Evolutionary conservation across 2,113 vertebrate genomes (phyloP), one percentile per base, ranked within the genome.

Genomic region (Monarcha castaneiventris): DNA sequence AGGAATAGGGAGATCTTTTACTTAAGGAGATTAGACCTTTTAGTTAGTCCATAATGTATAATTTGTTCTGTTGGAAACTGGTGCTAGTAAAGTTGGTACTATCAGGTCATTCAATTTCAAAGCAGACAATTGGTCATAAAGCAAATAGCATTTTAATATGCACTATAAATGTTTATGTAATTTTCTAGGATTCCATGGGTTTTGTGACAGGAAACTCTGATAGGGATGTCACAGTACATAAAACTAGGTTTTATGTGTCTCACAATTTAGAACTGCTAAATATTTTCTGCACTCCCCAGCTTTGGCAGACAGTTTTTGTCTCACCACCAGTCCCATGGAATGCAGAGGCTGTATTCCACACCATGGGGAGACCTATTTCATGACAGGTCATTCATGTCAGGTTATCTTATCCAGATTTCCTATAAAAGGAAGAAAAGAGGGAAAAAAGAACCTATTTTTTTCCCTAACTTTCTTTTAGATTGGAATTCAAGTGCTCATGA

Each of bases 381-480:
- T 44, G 4, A 23, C 15, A 69, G 3, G 8, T 62, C 26, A 18
- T 56, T 74, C 37, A 18, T 23, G 7, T 46, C 29, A 39, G 16
- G 6, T 64, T 2, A 2, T 71, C 26, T 68, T 73, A 35, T 25
- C 69, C 5, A 4, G 44, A 52, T 80, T 83, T 59, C 20, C 32
- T 43, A 43, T 18, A n/a, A 63, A 74, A 84, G 44, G 7, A 11
- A 44, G 16, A 56, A 92, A 71, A 73, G 5, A 6, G 0, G 7
- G 7, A 4, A 2, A 15, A 25, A 75, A 37, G 1, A 43, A 4
- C 1, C 1, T 51, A 5, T 64, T 66, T 54, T 48, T 46, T 49
- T 22, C 30, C 19, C 10, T 51, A 66, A 2, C 7, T 16, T 54
- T 62, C 3, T 51, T 79, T 82, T 54, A 30, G 19, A 12, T 33